A percentile compares a stretch with the other conserved stretches of the same genome.
Conservation (phyloP, 1,140 invertebrate species). For the Triops longicaudatus region DNA sequence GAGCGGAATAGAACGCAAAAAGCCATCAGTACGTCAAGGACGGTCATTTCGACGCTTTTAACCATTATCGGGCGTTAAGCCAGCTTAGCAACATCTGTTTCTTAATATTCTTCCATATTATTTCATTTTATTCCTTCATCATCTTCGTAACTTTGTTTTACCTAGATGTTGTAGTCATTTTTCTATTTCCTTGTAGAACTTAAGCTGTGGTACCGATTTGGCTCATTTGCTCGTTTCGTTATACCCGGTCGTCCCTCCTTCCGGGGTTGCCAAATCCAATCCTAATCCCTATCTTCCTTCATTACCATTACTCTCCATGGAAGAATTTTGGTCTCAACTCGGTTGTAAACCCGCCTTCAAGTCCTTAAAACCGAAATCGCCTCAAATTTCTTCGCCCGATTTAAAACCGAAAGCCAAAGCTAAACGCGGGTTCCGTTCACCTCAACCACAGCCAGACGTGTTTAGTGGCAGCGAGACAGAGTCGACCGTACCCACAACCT, state of each 20-base stretch:
- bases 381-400: neutral
- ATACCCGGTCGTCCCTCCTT: slow-evolving; percentile 43
- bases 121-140: too few species aligned
- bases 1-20: neutral
- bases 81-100: slow-evolving; percentile 9
- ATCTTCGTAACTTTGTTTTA: neutral
- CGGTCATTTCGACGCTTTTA: neutral
- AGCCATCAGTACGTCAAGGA: neutral
- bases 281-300: neutral
- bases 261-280: neutral
- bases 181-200: slow-evolving; percentile 37
- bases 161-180: too few species aligned
- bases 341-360: neutral
- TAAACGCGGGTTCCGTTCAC: neutral
- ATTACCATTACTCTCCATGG: neutral
- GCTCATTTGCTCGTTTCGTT: slow-evolving; percentile 52
- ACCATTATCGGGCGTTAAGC: neutral
- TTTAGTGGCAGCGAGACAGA: neutral
- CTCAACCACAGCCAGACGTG: neutral
- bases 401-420: neutral
- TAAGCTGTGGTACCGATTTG: slow-evolving; percentile 51
- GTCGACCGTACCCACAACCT: neutral
- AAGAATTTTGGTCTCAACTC: neutral
- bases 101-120: neutral
- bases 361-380: neutral